Evolutionary conservation across 2,888 invertebrate species (phyloP).

Genomic region (Troglohyphantes excavatus): DNA sequence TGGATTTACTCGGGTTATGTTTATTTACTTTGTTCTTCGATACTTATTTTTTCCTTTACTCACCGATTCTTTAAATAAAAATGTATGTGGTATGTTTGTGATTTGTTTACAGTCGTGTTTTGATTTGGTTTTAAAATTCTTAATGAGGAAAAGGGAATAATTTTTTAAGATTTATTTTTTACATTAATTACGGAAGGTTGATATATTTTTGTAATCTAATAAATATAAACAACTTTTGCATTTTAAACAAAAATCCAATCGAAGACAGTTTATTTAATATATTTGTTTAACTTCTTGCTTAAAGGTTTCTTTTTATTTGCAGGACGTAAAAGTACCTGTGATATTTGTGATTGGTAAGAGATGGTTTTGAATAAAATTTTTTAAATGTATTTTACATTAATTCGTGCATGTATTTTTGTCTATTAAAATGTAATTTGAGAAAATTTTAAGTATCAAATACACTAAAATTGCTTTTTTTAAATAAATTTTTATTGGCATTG

Average conservation of each 20-base stretch:
- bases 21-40: slow-evolving; percentile 4
- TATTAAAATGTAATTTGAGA: no score
- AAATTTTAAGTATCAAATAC: no score
- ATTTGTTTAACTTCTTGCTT: background rate
- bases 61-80: background rate
- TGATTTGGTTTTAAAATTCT: background rate
- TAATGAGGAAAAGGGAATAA: background rate
- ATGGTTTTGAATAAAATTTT: background rate
- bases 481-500: no score
- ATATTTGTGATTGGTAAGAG: slow-evolving; percentile 79
- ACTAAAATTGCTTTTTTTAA: no score
- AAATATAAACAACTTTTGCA: no score
- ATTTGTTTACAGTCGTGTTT: background rate
- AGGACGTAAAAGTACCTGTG: slow-evolving; percentile 77
- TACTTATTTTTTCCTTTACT: background rate
- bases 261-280: no score
- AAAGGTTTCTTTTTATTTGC: slow-evolving; percentile 40
- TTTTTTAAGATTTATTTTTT: background rate
- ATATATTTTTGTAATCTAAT: background rate
- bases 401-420: no score
- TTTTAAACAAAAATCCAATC: no score
- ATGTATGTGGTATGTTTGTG: background rate
- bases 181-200: background rate
- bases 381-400: no score
- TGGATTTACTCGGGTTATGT: background rate